phyloP scores from a whole-genome alignment of 2,888 invertebrate species.

The Ischnura elegans region DNA sequence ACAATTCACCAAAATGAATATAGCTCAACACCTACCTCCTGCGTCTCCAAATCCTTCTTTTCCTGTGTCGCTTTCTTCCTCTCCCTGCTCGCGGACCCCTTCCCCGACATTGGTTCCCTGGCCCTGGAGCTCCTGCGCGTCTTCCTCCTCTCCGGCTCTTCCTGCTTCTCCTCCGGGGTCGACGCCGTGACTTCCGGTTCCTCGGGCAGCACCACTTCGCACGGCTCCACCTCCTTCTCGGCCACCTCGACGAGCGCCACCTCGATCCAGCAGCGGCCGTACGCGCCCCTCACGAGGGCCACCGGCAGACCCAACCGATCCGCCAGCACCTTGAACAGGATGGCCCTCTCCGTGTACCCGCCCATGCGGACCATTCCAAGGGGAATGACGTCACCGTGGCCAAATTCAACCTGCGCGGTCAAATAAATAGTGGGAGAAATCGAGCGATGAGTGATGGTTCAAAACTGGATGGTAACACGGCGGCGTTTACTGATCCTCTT shows the following conservation, averaged over 20 bases:
- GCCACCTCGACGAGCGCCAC: slow-evolving; percentile 78
- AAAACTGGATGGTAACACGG: too few relatives aligned
- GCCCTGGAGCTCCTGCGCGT: not conserved
- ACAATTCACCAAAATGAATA: not conserved
- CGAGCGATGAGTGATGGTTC: too few relatives aligned
- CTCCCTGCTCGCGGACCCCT: not conserved
- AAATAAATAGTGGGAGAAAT: not conserved
- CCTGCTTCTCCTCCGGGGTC: not conserved
- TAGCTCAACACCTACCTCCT: not conserved
- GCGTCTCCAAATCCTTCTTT: not conserved
- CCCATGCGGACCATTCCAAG: slow-evolving; percentile 82
- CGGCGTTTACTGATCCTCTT: too few relatives aligned
- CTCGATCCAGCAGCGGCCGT: slow-evolving; percentile 83
- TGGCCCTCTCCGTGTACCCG: slow-evolving; percentile 82
- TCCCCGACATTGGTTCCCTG: not conserved
- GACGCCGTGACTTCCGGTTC: not conserved
- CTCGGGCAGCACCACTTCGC: not conserved
- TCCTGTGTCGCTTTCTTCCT: not conserved
- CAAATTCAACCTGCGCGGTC: not conserved
- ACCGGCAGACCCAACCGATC: slow-evolving; percentile 83
- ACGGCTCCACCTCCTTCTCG: slow-evolving; percentile 46
- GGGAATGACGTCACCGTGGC: slow-evolving; percentile 78
- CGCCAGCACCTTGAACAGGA: slow-evolving; percentile 84
- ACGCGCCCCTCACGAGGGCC: slow-evolving; percentile 80
- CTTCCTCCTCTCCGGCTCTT: not conserved